Base-by-base conservation (phyloP, 2,888 invertebrate species). In the Tricholauxania praeusta region DNA sequence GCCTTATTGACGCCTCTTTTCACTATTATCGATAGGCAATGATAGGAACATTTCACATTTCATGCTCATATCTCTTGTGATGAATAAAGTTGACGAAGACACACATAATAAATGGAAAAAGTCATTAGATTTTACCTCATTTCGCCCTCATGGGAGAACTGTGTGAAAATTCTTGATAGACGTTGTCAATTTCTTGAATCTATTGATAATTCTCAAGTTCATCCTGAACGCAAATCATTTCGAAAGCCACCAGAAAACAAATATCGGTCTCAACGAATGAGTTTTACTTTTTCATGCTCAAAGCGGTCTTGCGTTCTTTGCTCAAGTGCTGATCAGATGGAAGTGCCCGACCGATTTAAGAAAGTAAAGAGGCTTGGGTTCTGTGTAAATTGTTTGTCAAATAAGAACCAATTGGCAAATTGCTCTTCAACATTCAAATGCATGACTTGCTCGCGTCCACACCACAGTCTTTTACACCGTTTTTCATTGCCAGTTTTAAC, bases 1-100 rank as follows among this genome's bases (percentile, higher is more conserved):
- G 53, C 14, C 68, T 72, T 72, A 67, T 71, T 1, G 67, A 75
- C n/a, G 67, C 65, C 32, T 55, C 67, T 14, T 75, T 47, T 75
- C 71, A 2, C 14, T 75, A 15, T 65, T 55, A 14, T 75, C 67
- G 3, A 53, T 74, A 51, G 74, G 72, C 17, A 47, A 69, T 7
- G 12, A 63, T 3, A 10, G 72, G 14, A 53, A 74, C 12, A 72
- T 67, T 19, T 69, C 68, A 48, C 67, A 72, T 8, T 53, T n/a
- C n/a, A n/a, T n/a, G n/a, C n/a, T n/a, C n/a, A n/a, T n/a, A n/a
- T n/a, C n/a, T n/a, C n/a, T n/a, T n/a, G n/a, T n/a, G n/a, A n/a
- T n/a, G n/a, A n/a, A n/a, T n/a, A n/a, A n/a, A n/a, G n/a, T n/a
- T n/a, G 69, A 72, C n/a, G 10, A 3, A 12, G 39, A 67, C 47